Evolutionary conservation across 2,113 vertebrate genomes (phyloP).

Genomic region (Eonycteris spelaea): DNA sequence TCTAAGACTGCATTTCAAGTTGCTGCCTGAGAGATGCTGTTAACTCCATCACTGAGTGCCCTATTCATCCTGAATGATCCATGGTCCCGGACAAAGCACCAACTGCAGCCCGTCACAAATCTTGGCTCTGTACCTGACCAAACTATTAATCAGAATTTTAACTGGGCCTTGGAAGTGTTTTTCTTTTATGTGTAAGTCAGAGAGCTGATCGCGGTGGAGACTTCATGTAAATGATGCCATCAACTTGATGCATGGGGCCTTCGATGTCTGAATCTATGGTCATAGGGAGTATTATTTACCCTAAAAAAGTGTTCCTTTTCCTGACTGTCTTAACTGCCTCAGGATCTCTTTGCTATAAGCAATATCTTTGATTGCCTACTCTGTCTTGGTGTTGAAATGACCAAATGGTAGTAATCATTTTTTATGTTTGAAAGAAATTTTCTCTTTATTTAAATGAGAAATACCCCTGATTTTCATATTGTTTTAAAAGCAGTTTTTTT

Average conservation of each 20-base stretch:
- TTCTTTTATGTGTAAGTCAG: neutral
- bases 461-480: neutral
- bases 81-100: slow-evolving; percentile 37
- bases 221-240: slow-evolving; percentile 34
- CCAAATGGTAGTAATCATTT: slow-evolving; percentile 16
- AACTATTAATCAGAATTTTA: slow-evolving; percentile 48
- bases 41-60: neutral
- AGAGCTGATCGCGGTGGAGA: neutral
- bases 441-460: slow-evolving; percentile 7
- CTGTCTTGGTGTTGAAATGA: neutral
- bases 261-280: neutral
- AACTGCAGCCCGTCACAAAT: slow-evolving; percentile 16
- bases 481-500: neutral
- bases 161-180: neutral
- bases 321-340: neutral
- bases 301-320: slow-evolving; percentile 39
- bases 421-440: slow-evolving; percentile 1
- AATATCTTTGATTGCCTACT: neutral
- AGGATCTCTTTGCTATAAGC: neutral
- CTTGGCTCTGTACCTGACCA: neutral
- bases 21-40: slow-evolving; percentile 66
- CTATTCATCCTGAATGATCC: slow-evolving; percentile 56
- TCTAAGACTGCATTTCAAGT: neutral
- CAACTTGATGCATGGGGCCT: slow-evolving; percentile 12
- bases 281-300: slow-evolving; percentile 24